These are phyloP conservation scores for Epinephelus moara DNA, from an alignment of 2,113 vertebrate species.

Conservation along the genomic window DNA sequence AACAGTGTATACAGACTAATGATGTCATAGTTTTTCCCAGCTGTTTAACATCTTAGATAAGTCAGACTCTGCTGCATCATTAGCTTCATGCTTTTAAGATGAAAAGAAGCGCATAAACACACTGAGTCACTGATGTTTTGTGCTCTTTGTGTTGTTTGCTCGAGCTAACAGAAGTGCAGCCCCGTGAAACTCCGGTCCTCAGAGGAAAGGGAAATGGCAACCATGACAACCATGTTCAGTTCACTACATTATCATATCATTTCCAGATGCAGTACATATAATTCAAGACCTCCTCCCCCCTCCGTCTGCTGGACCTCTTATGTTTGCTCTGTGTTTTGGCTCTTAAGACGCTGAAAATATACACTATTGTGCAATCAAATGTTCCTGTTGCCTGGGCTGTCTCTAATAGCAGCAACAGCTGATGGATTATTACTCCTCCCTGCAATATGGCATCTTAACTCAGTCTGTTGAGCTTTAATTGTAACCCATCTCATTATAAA, in stretches of 20 bases:
- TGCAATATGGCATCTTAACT: slow-evolving; percentile 6
- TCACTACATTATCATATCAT: slow-evolving; percentile 70
- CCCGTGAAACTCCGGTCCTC: slow-evolving; percentile 2
- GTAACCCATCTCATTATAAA: slow-evolving; percentile 1
- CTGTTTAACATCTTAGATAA: background rate
- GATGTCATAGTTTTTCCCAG: background rate
- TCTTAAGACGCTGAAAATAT: slow-evolving; percentile 24
- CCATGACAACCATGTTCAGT: slow-evolving; percentile 55
- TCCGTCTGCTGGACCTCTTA: slow-evolving; percentile 4
- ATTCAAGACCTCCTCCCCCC: slow-evolving; percentile 28
- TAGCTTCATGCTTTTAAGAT: background rate
- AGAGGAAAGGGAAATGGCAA: slow-evolving; percentile 56
- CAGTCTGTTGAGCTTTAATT: slow-evolving; percentile 20
- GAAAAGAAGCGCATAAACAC: background rate
- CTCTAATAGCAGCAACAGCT: slow-evolving; percentile 16
- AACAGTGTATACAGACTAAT: background rate
- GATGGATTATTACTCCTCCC: slow-evolving; percentile 11
- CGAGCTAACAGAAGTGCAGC: background rate
- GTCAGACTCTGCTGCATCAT: background rate
- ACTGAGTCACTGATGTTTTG: background rate
- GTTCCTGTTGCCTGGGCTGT: slow-evolving; percentile 2
- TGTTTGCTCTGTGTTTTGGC: slow-evolving; percentile 33
- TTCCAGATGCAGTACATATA: slow-evolving; percentile 71
- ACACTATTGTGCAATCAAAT: slow-evolving; percentile 16
- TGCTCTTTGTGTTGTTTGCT: slow-evolving; percentile 28